Evolutionary conservation across 2,888 invertebrate species (phyloP), one percentile per base, ranked within the genome.

Genomic region (Muscina levida): DNA sequence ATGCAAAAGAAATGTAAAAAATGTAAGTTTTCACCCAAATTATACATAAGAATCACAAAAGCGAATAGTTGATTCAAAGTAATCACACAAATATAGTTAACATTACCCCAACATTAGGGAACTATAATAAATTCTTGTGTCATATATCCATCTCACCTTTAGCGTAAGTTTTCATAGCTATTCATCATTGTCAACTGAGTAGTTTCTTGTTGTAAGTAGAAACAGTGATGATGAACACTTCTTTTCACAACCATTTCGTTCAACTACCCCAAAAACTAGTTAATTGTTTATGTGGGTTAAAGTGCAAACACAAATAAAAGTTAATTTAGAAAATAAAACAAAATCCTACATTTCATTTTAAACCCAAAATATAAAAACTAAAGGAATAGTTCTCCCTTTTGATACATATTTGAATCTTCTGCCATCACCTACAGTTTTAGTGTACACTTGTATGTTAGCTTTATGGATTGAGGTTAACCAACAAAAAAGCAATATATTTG

Each of bases 1-100:
- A 95, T 97, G 85, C 94, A 95, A 91, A 97, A 97, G 92, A 96
- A 96, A 88, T 97, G 97, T 93, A 97, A 96, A 91, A 97, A 96
- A 93, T 95, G 97, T 96, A 91, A 89, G 88, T 87, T 31, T 31
- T 31, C 3, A 31, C n/a, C n/a, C 56, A 42, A 44, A 44, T n/a
- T 37, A n/a, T n/a, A 13, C 13, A 44, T 19, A 13, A 1, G 5
- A 65, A 65, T n/a, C 19, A 65, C 17, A 31, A 31, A n/a, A 56
- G 22, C 48, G 5, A n/a, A 31, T 1, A 10, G 11, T n/a, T n/a
- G n/a, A n/a, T n/a, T n/a, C n/a, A n/a, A n/a, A n/a, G n/a, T n/a
- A n/a, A n/a, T n/a, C n/a, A n/a, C n/a, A n/a, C n/a, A n/a, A n/a
- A n/a, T n/a, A n/a, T n/a, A n/a, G n/a, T n/a, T n/a, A n/a, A n/a